Evolutionary conservation across 2,113 vertebrate species (phyloP).

Genomic region (Montifringilla adamsi): DNA sequence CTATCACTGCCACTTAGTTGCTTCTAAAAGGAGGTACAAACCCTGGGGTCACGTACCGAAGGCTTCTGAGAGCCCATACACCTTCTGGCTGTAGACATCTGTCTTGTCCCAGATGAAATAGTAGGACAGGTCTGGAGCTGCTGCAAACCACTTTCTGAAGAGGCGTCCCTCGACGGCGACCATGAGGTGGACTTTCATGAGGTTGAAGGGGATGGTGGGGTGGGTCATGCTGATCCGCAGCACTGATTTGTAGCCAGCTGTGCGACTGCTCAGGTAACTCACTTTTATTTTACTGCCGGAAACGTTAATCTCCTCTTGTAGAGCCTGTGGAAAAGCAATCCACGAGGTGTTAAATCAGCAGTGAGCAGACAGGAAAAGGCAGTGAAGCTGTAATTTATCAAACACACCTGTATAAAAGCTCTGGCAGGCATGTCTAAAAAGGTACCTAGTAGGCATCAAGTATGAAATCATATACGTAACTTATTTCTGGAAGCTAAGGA

Average conservation of each 20-base stretch:
- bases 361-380: not conserved
- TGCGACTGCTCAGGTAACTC: conserved; percentile 92
- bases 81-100: conserved; percentile 97
- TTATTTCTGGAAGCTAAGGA: not conserved
- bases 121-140: conserved; percentile 88
- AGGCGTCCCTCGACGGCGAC: conserved; percentile 95
- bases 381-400: conserved; percentile 43
- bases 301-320: conserved; percentile 89
- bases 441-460: not conserved
- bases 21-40: not conserved
- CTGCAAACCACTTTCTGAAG: conserved; percentile 95
- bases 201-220: conserved; percentile 91
- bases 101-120: conserved; percentile 98
- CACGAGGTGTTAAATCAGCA: conserved; percentile 36
- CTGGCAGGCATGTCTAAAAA: conserved; percentile 3
- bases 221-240: conserved; percentile 91
- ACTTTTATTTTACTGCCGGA: conserved; percentile 89
- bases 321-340: conserved; percentile 74
- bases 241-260: conserved; percentile 92
- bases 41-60: conserved; percentile 81
- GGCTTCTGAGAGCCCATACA: conserved; percentile 91
- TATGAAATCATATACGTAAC: not conserved
- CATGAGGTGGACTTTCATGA: conserved; percentile 99
- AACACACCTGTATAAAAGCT: conserved; percentile 23
- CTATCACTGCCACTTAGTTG: not conserved